Percentiles rank a stretch among this genome's conserved stretches.
Evolutionary conservation across 2,888 invertebrate genomes (phyloP).

Genomic region (Drosophila meridionalis): DNA sequence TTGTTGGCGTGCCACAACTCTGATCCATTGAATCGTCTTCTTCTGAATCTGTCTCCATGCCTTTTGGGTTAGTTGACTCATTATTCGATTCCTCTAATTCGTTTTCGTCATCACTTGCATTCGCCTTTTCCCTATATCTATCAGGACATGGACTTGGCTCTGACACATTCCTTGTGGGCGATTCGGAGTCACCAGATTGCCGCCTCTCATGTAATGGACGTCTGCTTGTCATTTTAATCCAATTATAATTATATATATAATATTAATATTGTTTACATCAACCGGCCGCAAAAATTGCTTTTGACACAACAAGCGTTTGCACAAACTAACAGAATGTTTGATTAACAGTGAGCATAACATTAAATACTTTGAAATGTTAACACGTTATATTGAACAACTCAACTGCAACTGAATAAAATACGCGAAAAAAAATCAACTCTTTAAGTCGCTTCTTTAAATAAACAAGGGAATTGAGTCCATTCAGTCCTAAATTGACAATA

Average conservation of each 20-base stretch:
- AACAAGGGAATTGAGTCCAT: background rate
- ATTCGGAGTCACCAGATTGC: background rate
- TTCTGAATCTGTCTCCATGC: background rate
- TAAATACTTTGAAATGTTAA: background rate
- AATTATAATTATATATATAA: background rate
- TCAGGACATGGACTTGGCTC: background rate
- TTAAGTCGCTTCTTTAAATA: background rate
- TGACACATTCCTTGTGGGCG: conserved; percentile 17
- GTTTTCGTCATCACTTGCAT: conserved; percentile 3
- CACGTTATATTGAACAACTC: background rate
- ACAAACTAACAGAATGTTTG: background rate
- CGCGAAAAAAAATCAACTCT: background rate
- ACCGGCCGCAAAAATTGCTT: background rate
- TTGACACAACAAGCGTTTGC: background rate
- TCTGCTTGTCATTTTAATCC: conserved; percentile 29
- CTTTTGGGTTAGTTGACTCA: background rate
- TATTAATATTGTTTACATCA: background rate
- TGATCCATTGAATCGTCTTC: background rate
- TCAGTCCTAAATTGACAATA: background rate
- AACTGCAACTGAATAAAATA: background rate
- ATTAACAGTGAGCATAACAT: background rate
- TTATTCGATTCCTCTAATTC: conserved; percentile 12
- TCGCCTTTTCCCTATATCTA: background rate
- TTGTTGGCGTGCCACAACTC: background rate
- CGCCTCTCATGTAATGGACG: conserved; percentile 9